Evolutionary conservation across 1,140 invertebrate genomes (phyloP), one percentile per base, ranked within the genome.

Genomic region (Drosophila erecta): DNA sequence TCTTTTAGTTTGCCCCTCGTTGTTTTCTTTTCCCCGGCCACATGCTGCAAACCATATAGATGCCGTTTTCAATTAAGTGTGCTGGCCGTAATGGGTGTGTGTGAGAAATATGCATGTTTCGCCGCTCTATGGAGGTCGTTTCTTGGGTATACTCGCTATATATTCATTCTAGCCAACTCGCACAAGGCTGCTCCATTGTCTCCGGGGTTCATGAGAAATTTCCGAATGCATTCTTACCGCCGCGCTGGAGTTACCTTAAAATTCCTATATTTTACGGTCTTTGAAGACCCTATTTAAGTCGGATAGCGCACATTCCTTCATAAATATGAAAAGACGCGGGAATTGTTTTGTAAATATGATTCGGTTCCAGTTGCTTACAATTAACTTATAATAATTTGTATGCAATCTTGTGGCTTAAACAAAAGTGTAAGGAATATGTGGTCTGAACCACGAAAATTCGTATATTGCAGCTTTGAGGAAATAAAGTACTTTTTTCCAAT

Each of bases 1-100:
- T 76, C 72, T 76, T 47, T 76, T 76, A 76, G 72, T 57, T 75
- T 3, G 44, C 44, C 35, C 55, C 43, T 50, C 44, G 65, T 14
- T 51, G 49, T 35, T 46, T 72, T 72, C 40, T 15, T 38, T 72
- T 72, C 40, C 27, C 55, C 38, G 24, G n/a, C 35, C 22, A 40
- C 20, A 24, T 3, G 4, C 20, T 15, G 12, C 44, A 24, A 5
- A 14, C 30, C 15, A 27, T 33, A 14, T 66, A 55, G 71, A 75
- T 75, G 72, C 72, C 72, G 72, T 75, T 75, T 75, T 75, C 72
- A 76, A 76, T 75, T 76, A 76, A 76, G 71, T 74, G 54, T 40
- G 41, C 44, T 43, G 33, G 58, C 46, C 47, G 54, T 50, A 51
- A 37, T 75, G 72, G 59, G 71, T 75, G 72, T 75, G 60, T 75